Percentiles rank a stretch among this genome's conserved stretches.
Conservation (phyloP, 1,140 invertebrate genomes). For the Telenomus remus region DNA sequence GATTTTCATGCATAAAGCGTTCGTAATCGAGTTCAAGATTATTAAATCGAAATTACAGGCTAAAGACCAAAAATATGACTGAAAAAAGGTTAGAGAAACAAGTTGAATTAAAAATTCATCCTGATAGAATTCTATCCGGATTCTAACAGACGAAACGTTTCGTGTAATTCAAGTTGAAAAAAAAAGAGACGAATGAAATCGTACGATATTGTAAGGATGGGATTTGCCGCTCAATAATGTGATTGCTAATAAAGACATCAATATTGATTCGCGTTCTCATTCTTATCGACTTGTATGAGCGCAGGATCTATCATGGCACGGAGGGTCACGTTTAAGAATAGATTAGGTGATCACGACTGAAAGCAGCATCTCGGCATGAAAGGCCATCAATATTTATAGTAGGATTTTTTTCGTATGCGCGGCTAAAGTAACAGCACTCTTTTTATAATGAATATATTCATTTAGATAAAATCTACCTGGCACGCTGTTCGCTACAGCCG, state of each 20-base stretch:
- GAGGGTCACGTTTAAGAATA: conserved; percentile 71
- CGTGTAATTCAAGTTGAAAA: neutral
- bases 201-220: no score
- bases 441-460: conserved; percentile 66
- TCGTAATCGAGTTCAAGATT: no score
- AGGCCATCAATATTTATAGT: conserved; percentile 67
- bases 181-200: no score
- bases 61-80: no score
- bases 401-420: conserved; percentile 61
- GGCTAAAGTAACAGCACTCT: conserved; percentile 60
- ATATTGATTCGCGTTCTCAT: conserved; percentile 66
- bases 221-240: conserved; percentile 3
- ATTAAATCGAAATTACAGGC: no score
- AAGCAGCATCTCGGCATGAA: conserved; percentile 54
- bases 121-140: no score
- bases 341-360: conserved; percentile 72
- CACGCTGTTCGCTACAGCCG: conserved; percentile 36
- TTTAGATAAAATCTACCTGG: conserved; percentile 65
- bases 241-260: conserved; percentile 74
- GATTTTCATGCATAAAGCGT: no score
- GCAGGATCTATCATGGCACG: conserved; percentile 58
- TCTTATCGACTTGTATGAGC: conserved; percentile 68
- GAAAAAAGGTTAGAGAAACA: no score
- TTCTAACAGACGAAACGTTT: conserved; percentile 5
- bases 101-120: no score